Evolutionary conservation across 2,888 invertebrate species (phyloP), one percentile per base, ranked within the genome.

Genomic region (Halocaridina rubra): DNA sequence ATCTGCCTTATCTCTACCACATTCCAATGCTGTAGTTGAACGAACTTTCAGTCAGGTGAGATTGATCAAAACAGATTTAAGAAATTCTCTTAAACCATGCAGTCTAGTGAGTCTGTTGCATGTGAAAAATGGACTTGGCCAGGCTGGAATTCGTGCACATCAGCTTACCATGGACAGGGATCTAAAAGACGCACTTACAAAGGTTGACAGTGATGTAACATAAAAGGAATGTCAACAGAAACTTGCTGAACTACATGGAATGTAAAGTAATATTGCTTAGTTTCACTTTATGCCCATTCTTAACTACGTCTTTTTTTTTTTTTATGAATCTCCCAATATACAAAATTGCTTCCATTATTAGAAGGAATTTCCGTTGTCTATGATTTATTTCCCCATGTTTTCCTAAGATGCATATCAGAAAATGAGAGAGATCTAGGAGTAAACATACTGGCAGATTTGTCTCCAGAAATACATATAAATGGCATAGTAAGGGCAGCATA

Each of bases 11-110:
- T 5, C 69, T n/a, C 69, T 79, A 16, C 69, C 79, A 8, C 27
- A 69, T 39, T 79, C 79, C 8, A 79, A 69, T 67, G 79, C 79
- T 79, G 64, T 69, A 19, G 79, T 79, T 29, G 69, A 69, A 16
- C 30, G 79, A 24, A n/a, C 69, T 67, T 79, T 79, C 69, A 69
- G 79, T 27, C 79, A 79, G 53, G 39, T 79, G 46, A 24, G 69
- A 27, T 13, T 79, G 10, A 79, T 79, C 33, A 67, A 79, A 27
- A 67, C 79, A 22, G 46, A 78, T 22, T 7, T 67, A 24, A 79
- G 79, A 79, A 79, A 79, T 39, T 79, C 79, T 7, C 46, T 79
- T 27, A 79, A 79, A 39, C 8, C 67, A 3, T 24, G 13, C n/a
- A 79, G 67, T 79, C 67, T 79, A 7, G 79, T 67, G 10, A 79